Percentiles rank a stretch among this genome's conserved stretches.
Evolutionary conservation across 1,140 invertebrate species (phyloP).

Genomic region (Macrotrachela quadricornifera): DNA sequence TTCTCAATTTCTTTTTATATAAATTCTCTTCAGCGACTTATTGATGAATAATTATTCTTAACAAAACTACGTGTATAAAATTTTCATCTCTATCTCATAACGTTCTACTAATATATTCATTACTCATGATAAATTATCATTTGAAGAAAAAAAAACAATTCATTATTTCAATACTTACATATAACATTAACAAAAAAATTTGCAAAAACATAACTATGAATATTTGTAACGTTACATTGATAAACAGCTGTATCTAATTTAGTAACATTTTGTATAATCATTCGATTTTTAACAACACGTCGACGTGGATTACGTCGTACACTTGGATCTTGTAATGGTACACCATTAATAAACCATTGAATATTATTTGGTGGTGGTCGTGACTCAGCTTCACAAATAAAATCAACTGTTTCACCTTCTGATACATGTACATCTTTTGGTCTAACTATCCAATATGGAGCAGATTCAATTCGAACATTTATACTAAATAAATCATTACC

Average conservation of each 20-base stretch:
- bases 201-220: constrained; percentile 87
- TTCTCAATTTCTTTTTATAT: no score
- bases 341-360: constrained; percentile 88
- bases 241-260: constrained; percentile 86
- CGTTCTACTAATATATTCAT: no score
- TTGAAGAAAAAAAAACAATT: no score
- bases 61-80: no score
- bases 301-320: constrained; percentile 41
- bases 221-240: constrained; percentile 93
- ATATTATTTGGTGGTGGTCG: constrained; percentile 60
- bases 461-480: constrained; percentile 34
- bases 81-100: no score
- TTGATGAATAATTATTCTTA: no score
- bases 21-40: no score
- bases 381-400: constrained; percentile 65
- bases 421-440: constrained; percentile 60
- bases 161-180: constrained; percentile 32
- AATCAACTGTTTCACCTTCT: constrained; percentile 65
- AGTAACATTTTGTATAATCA: constrained; percentile 55
- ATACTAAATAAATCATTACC: constrained; percentile 6
- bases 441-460: constrained; percentile 74
- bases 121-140: no score
- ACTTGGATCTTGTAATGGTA: constrained; percentile 42
- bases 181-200: constrained; percentile 92
- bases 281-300: constrained; percentile 39